Conservation (phyloP, 2,888 invertebrate species). For the Eilema depressum region DNA sequence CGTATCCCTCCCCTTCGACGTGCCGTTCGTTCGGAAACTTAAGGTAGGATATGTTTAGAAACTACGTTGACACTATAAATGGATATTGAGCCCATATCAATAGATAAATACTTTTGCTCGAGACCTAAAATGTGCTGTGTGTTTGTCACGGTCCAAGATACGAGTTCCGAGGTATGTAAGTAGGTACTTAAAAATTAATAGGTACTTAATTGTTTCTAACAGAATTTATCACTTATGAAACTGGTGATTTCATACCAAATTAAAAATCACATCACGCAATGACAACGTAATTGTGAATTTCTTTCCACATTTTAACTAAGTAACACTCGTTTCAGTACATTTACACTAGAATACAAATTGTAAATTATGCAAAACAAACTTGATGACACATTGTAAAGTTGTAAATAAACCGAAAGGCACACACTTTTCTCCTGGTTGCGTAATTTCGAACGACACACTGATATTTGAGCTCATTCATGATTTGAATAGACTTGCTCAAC, state of each 20-base stretch:
- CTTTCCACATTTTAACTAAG: slow-evolving; percentile 8
- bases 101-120: too few species aligned
- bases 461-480: slow-evolving; percentile 69
- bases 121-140: too few species aligned
- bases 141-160: too few species aligned
- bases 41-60: too few species aligned
- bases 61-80: too few species aligned
- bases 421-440: slow-evolving; percentile 49
- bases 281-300: neutral
- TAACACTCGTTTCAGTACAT: neutral
- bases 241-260: neutral
- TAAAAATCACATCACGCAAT: neutral
- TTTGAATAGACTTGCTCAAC: slow-evolving; percentile 73
- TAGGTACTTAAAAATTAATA: too few species aligned
- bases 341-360: neutral
- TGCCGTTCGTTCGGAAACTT: too few species aligned
- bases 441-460: slow-evolving; percentile 63
- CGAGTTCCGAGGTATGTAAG: too few species aligned
- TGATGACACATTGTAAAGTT: slow-evolving; percentile 5
- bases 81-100: too few species aligned
- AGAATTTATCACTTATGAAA: neutral
- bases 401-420: slow-evolving; percentile 19
- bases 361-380: slow-evolving; percentile 1
- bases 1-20: too few species aligned
- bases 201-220: too few species aligned